A percentile compares a stretch with the other conserved stretches of the same genome.
These are phyloP conservation scores for Netelia inedita DNA, from an alignment of 2,888 invertebrate species.

Conservation along the genomic window DNA sequence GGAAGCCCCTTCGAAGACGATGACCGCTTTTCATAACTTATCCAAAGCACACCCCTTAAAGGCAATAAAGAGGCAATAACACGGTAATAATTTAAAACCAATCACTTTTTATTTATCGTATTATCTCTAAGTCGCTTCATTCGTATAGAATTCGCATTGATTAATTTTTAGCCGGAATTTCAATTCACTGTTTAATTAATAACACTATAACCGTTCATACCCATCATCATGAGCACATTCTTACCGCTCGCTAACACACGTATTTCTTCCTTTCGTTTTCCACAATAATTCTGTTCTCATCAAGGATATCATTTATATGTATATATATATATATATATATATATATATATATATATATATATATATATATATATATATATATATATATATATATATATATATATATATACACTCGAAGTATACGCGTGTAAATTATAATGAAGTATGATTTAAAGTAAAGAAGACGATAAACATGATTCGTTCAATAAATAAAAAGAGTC, in stretches of 20 bases:
- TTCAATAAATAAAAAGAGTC: constrained; percentile 62
- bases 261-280: constrained; percentile 25
- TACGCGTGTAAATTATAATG: constrained; percentile 43
- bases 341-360: too few species aligned
- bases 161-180: constrained; percentile 51
- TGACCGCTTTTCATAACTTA: too few species aligned
- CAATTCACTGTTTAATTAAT: constrained; percentile 33
- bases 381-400: too few species aligned
- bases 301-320: constrained; percentile 19
- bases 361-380: too few species aligned
- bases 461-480: constrained; percentile 24
- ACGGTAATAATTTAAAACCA: constrained; percentile 33
- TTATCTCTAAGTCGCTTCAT: constrained; percentile 50
- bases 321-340: too few species aligned
- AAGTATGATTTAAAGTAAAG: constrained; percentile 23
- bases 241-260: constrained; percentile 27
- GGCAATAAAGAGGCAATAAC: not conserved
- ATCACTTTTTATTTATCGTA: constrained; percentile 62
- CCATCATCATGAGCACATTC: constrained; percentile 52
- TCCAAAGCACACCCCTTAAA: not conserved
- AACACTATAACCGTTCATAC: constrained; percentile 38
- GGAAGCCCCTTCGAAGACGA: too few species aligned
- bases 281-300: constrained; percentile 39
- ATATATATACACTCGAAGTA: constrained; percentile 23
- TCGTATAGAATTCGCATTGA: constrained; percentile 55